Evolutionary conservation across 2,797 vertebrate species (phyloP), one percentile per base, ranked within the genome.

Genomic region (Coreius guichenoti): DNA sequence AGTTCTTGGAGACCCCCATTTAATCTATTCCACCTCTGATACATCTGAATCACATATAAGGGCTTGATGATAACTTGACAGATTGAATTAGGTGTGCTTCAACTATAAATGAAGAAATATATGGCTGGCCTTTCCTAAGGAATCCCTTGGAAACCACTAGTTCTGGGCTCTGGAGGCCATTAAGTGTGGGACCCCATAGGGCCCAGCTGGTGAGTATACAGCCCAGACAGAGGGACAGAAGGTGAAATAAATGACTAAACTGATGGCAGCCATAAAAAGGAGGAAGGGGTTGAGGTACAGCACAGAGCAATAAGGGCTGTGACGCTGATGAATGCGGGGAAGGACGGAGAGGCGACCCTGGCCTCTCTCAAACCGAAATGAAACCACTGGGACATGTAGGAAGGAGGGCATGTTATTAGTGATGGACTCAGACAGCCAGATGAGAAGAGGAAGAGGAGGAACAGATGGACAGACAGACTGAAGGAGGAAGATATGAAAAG

Each of bases 281-380:
- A 90, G 36, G 63, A 77, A 77, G 80, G 73, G 77, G 77, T 65
- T 85, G 43, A 14, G 94, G 92, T 92, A 91, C 93, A 93, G 94
- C 93, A 91, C 93, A 93, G 94, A 94, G 94, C 94, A 95, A 95
- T 95, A 95, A 95, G 94, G 92, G 87, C 89, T 75, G 90, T 95
- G 95, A 95, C 95, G 93, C 95, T 96, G 95, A 96, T 95, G 94
- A 95, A 95, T 96, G 95, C 94, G 92, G 92, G 94, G 93, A 85
- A 93, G 94, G 94, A 94, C 92, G 88, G 89, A 86, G 91, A 95
- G 93, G 94, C 94, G 93, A 95, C 95, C 95, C 94, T 90, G 93
- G 92, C 93, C 92, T 91, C 92, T 92, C 92, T 94, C 92, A 91
- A 92, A 92, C 93, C 93, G 92, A 96, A 96, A 95, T 95, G 95